These are phyloP conservation scores for Gnatocerus cornutus DNA, from an alignment of 2,888 invertebrate species.

Conservation along the genomic window DNA sequence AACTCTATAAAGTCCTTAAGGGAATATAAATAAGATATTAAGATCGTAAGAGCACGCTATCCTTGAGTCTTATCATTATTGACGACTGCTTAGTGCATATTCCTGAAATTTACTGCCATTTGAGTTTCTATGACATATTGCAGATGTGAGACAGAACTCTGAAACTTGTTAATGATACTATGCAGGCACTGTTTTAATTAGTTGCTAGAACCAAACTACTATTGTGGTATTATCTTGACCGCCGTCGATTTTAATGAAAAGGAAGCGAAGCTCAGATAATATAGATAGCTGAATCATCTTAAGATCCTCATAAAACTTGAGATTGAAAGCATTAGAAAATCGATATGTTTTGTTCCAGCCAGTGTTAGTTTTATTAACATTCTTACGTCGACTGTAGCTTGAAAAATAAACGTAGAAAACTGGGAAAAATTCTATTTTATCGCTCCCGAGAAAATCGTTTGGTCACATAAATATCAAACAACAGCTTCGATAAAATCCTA, in stretches of 20 bases:
- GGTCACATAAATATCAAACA: too few relatives aligned
- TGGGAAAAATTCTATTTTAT: too few relatives aligned
- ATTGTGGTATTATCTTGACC: constrained; percentile 43
- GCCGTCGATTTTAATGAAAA: constrained; percentile 50
- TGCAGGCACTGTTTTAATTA: constrained; percentile 54
- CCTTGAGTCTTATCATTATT: too few relatives aligned
- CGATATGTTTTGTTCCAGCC: neutral
- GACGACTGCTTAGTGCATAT: too few relatives aligned
- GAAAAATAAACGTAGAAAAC: too few relatives aligned
- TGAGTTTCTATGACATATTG: constrained; percentile 33
- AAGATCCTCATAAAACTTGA: constrained; percentile 3
- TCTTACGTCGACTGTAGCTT: too few relatives aligned
- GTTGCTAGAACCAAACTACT: constrained; percentile 39
- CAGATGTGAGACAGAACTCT: constrained; percentile 46
- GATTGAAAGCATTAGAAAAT: neutral
- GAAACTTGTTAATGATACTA: constrained; percentile 54
- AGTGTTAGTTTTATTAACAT: neutral
- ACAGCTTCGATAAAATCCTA: too few relatives aligned
- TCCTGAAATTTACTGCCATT: neutral
- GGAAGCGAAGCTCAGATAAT: constrained; percentile 40
- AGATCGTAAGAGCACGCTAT: too few relatives aligned
- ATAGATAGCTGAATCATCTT: constrained; percentile 27
- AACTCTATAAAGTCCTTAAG: too few relatives aligned
- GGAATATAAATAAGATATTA: too few relatives aligned
- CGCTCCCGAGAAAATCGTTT: too few relatives aligned